phyloP scores from a whole-genome alignment of 1,140 invertebrate genomes.

The Trachymyrmex cornetzi region DNA sequence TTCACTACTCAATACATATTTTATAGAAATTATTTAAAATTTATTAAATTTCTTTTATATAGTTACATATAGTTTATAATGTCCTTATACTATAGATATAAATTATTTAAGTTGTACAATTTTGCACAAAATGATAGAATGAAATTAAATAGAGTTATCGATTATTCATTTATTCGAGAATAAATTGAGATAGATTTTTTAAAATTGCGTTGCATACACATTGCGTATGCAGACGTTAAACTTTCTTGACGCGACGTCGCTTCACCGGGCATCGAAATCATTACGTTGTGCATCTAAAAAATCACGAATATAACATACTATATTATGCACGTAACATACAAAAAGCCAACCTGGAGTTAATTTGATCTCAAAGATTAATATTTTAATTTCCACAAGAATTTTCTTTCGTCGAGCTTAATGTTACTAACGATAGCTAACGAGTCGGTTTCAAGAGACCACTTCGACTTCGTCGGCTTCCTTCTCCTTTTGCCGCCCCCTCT shows the following conservation, averaged over 20 bases:
- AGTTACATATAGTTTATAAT: background rate
- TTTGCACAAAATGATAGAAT: background rate
- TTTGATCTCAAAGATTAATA: background rate
- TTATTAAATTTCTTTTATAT: background rate
- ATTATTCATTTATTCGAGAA: background rate
- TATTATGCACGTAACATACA: background rate
- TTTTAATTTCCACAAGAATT: background rate
- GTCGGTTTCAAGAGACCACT: background rate
- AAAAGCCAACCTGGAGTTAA: background rate
- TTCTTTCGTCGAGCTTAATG: background rate
- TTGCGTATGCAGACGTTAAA: constrained; percentile 39
- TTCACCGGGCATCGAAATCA: constrained; percentile 31
- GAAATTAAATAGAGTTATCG: background rate
- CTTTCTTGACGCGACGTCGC: constrained; percentile 20
- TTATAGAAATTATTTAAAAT: background rate
- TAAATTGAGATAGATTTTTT: background rate
- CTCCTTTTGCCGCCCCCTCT: background rate
- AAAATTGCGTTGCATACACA: background rate
- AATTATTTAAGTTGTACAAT: background rate
- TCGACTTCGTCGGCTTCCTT: background rate
- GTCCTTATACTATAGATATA: background rate
- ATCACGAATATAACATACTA: background rate
- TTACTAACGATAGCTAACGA: constrained; percentile 21
- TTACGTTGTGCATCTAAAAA: background rate
- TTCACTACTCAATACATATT: background rate